phyloP scores from a whole-genome alignment of 2,888 invertebrate species.

The Bursaphelenchus okinawaensis region DNA sequence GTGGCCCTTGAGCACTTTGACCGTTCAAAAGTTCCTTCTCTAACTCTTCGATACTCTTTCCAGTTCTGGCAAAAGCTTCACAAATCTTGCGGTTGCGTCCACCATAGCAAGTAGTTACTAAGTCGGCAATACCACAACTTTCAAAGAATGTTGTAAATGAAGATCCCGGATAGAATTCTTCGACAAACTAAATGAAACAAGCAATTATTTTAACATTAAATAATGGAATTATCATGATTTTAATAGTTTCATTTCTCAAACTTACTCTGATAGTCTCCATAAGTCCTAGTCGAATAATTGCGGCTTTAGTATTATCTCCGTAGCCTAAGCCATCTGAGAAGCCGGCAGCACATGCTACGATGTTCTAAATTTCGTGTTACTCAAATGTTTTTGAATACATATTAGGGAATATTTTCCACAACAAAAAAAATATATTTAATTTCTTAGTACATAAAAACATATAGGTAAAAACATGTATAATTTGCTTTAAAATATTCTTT shows the following conservation, averaged over 20 bases:
- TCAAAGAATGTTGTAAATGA: constrained; percentile 91
- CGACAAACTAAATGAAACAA: constrained; percentile 75
- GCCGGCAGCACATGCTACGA: constrained; percentile 95
- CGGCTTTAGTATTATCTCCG: constrained; percentile 97
- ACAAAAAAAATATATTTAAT: no score
- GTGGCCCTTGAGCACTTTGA: constrained; percentile 93
- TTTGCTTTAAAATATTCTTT: not conserved
- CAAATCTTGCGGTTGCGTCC: constrained; percentile 89
- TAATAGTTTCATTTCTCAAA: no score
- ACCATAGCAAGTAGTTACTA: constrained; percentile 96
- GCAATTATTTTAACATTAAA: not conserved
- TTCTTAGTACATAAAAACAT: no score
- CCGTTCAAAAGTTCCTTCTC: constrained; percentile 94
- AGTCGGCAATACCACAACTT: constrained; percentile 95
- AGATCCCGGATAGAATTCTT: constrained; percentile 81
- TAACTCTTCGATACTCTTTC: constrained; percentile 80
- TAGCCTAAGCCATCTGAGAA: constrained; percentile 89
- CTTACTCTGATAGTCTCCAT: constrained; percentile 74
- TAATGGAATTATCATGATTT: no score
- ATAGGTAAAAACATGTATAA: not conserved
- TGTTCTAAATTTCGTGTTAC: no score
- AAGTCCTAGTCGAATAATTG: constrained; percentile 89
- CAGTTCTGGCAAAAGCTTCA: constrained; percentile 86
- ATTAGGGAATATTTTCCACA: no score
- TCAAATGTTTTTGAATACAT: no score